Evolutionary conservation across 1,140 invertebrate species (phyloP).

Genomic region (Drosophila dunni): DNA sequence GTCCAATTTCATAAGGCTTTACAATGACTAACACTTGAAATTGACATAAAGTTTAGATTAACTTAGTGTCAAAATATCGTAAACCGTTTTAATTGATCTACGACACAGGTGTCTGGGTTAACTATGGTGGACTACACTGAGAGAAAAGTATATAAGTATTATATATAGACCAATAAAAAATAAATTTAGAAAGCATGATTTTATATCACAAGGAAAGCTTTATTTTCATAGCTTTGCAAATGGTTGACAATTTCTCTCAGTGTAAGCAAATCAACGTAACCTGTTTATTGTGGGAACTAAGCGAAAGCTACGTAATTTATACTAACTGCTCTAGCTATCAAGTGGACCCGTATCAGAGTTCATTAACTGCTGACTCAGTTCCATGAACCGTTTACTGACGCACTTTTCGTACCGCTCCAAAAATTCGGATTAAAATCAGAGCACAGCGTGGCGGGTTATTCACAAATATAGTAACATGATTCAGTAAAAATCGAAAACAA

Average conservation of each 20-base stretch:
- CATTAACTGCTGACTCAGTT: conserved; percentile 24
- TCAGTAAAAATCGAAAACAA: conserved; percentile 24
- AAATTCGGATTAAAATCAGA: neutral
- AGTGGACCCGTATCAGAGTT: conserved; percentile 10
- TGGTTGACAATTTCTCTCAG: neutral
- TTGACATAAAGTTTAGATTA: conserved; percentile 17
- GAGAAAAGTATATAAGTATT: neutral
- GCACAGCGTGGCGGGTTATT: neutral
- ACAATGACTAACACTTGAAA: conserved; percentile 10
- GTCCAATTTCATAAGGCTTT: conserved; percentile 2
- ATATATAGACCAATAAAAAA: too few relatives aligned
- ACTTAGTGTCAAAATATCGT: conserved; percentile 2
- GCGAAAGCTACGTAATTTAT: neutral
- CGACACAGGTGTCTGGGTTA: neutral
- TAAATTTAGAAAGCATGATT: too few relatives aligned
- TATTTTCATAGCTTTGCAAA: too few relatives aligned
- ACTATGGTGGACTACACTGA: neutral
- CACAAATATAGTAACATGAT: conserved; percentile 50
- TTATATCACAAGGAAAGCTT: too few relatives aligned
- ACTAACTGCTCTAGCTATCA: neutral
- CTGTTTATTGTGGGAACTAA: neutral
- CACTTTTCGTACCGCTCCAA: conserved; percentile 9
- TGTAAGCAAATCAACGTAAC: neutral
- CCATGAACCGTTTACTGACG: conserved; percentile 20
- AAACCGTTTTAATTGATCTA: conserved; percentile 24